Conservation (phyloP, 2,797 vertebrate species). For the Falco peregrinus region DNA sequence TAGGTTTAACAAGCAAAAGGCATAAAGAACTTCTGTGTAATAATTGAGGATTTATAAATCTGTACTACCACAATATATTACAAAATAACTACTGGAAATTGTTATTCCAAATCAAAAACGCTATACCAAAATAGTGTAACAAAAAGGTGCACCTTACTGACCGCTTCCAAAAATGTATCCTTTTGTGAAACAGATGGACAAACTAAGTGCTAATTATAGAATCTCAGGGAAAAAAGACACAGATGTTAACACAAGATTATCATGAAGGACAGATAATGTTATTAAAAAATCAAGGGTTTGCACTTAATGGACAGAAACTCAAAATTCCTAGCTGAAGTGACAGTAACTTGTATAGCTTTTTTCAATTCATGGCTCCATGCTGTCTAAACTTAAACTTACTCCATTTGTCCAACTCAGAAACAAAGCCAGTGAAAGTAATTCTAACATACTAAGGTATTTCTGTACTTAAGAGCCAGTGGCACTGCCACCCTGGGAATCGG, state of each 20-base stretch:
- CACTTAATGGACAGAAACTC: slow-evolving; percentile 14
- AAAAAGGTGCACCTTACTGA: background rate
- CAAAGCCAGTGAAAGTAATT: background rate
- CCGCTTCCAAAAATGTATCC: background rate
- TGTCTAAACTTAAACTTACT: background rate
- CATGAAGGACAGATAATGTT: background rate
- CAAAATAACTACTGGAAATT: background rate
- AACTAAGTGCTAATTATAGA: slow-evolving; percentile 25
- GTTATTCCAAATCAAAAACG: background rate
- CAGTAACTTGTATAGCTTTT: background rate
- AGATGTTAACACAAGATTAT: slow-evolving; percentile 21
- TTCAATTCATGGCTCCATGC: background rate
- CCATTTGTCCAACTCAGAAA: background rate
- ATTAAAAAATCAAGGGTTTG: background rate
- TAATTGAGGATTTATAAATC: background rate
- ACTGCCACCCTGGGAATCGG: background rate
- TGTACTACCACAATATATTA: background rate
- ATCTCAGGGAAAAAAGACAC: background rate
- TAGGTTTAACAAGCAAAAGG: background rate
- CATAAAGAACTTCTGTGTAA: background rate
- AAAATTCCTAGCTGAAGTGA: background rate
- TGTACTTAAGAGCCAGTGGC: background rate
- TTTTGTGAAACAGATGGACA: slow-evolving; percentile 15
- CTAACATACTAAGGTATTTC: background rate
- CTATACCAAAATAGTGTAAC: background rate